Conservation (phyloP, 2,888 invertebrate genomes). For the Drosophila recens region DNA sequence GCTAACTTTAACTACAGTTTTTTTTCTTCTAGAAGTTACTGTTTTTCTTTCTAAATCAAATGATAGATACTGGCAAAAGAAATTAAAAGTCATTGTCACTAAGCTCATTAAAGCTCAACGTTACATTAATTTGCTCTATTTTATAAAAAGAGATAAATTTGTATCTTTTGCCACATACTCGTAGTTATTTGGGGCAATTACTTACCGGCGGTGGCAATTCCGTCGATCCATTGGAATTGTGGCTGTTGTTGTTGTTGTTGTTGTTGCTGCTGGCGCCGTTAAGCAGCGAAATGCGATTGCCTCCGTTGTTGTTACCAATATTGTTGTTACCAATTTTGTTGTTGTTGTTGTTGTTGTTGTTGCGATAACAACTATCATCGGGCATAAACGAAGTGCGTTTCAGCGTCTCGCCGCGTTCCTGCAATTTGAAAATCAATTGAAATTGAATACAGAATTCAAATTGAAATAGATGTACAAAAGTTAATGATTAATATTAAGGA, state of each 20-base stretch:
- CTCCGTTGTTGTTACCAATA: constrained; percentile 49
- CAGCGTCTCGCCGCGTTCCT: constrained; percentile 84
- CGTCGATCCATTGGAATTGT: constrained; percentile 40
- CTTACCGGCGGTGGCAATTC: constrained; percentile 83
- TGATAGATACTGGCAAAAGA: not conserved
- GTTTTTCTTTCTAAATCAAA: not conserved
- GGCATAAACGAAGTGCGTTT: constrained; percentile 84
- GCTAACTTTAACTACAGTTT: not conserved
- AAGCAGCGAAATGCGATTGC: constrained; percentile 53
- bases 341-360: constrained; percentile 63
- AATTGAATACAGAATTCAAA: constrained; percentile 6
- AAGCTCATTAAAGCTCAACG: not conserved
- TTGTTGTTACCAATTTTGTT: constrained; percentile 29
- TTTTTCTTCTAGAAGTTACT: not conserved
- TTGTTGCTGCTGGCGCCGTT: constrained; percentile 44
- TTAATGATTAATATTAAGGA: not conserved
- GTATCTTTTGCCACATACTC: not conserved
- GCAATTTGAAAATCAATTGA: constrained; percentile 22
- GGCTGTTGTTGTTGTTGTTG: constrained; percentile 3
- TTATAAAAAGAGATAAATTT: not conserved
- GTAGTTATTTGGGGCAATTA: constrained; percentile 28
- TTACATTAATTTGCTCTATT: not conserved
- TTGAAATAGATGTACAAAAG: constrained; percentile 5
- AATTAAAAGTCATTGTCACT: not conserved
- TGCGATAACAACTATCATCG: constrained; percentile 83